Conservation (phyloP, 2,888 invertebrate species). For the Rhingia rostrata region DNA sequence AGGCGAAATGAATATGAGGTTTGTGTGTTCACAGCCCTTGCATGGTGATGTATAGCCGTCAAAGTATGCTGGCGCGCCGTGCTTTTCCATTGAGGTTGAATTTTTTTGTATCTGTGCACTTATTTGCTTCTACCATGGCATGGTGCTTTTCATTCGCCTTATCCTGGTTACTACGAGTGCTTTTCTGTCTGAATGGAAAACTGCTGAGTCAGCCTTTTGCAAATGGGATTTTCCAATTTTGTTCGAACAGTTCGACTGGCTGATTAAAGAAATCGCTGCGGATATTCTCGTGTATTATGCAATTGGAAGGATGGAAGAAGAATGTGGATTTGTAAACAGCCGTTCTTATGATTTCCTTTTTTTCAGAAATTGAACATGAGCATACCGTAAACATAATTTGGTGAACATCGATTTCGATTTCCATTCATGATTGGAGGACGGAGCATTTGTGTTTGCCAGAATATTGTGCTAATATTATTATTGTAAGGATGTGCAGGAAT, state of each 20-base stretch:
- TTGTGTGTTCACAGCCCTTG: constrained; percentile 25
- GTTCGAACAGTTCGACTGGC: not conserved
- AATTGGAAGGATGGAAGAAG: not conserved
- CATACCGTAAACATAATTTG: constrained; percentile 27
- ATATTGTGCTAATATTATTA: not conserved
- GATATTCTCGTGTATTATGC: not conserved
- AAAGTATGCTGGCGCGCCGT: constrained; percentile 2
- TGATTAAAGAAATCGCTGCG: not conserved
- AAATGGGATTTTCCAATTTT: constrained; percentile 42
- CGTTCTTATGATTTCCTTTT: constrained; percentile 10
- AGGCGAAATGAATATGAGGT: constrained; percentile 3
- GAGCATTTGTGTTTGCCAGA: not conserved
- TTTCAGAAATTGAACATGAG: constrained; percentile 27
- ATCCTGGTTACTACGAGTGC: not conserved
- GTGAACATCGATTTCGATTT: not conserved
- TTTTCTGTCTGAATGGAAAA: not conserved
- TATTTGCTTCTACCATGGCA: constrained; percentile 6
- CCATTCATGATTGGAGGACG: not conserved
- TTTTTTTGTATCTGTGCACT: not conserved
- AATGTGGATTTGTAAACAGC: constrained; percentile 5
- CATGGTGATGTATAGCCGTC: constrained; percentile 11
- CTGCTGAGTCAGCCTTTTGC: constrained; percentile 33
- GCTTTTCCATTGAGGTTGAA: constrained; percentile 4
- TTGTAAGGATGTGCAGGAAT: not conserved
- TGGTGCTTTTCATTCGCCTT: not conserved